Conservation (phyloP, 2,113 vertebrate genomes). For the Gobius niger region DNA sequence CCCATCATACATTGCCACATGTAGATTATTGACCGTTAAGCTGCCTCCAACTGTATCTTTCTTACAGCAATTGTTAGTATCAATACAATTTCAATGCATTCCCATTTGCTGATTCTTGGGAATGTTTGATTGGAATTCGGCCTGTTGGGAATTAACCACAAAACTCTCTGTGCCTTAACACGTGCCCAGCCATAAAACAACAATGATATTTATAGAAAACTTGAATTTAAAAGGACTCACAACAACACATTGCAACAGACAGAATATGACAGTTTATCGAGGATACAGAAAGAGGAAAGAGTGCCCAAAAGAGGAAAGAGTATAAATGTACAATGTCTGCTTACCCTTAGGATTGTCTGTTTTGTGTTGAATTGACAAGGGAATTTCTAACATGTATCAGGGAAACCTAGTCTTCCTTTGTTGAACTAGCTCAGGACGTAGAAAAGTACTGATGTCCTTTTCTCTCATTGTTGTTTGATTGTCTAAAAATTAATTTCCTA, state of each 20-base stretch:
- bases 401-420: slow-evolving; percentile 76
- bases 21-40: slow-evolving; percentile 57
- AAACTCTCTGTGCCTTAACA: slow-evolving; percentile 67
- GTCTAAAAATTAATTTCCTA: slow-evolving; percentile 33
- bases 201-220: slow-evolving; percentile 26
- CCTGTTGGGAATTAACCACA: slow-evolving; percentile 23
- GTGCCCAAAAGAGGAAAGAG: slow-evolving; percentile 18
- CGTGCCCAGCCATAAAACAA: slow-evolving; percentile 46
- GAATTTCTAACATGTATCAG: slow-evolving; percentile 71
- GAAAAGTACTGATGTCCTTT: slow-evolving; percentile 49
- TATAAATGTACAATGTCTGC: slow-evolving; percentile 34
- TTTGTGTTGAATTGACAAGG: slow-evolving; percentile 61
- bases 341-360: slow-evolving; percentile 42
- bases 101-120: slow-evolving; percentile 13
- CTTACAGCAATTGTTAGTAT: slow-evolving; percentile 37
- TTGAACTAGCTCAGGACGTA: slow-evolving; percentile 74
- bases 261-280: slow-evolving; percentile 19
- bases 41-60: slow-evolving; percentile 39
- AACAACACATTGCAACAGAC: slow-evolving; percentile 15
- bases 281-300: slow-evolving; percentile 11
- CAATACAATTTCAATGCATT: slow-evolving; percentile 17
- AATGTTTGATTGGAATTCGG: slow-evolving; percentile 9
- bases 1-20: slow-evolving; percentile 56
- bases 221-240: slow-evolving; percentile 16
- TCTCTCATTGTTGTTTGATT: slow-evolving; percentile 18